These are phyloP conservation scores for Pelmatolapia mariae DNA, from an alignment of 2,113 vertebrate species.

Conservation along the genomic window DNA sequence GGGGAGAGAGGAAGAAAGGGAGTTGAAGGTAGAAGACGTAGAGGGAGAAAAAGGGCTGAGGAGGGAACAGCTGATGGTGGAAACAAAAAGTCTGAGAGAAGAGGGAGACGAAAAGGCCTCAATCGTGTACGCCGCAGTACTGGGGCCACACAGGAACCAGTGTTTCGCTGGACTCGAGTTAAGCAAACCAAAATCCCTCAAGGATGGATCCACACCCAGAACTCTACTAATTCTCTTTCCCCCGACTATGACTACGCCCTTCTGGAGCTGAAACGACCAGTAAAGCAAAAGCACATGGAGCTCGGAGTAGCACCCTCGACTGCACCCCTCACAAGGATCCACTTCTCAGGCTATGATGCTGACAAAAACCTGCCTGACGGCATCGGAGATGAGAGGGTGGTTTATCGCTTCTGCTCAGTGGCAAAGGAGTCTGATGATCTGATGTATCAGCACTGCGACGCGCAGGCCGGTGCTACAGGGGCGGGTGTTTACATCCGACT, in stretches of 20 bases:
- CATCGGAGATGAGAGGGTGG: conserved; percentile 64
- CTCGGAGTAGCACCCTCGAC: conserved; percentile 79
- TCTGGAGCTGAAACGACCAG: conserved; percentile 82
- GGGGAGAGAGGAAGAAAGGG: neutral
- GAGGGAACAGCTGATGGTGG: neutral
- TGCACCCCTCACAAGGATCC: conserved; percentile 76
- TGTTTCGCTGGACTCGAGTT: conserved; percentile 87
- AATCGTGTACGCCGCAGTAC: conserved; percentile 16
- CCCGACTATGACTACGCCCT: conserved; percentile 88
- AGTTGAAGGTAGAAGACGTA: neutral
- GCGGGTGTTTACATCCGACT: conserved; percentile 89
- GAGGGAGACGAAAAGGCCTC: neutral
- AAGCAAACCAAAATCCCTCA: conserved; percentile 82
- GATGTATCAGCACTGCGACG: conserved; percentile 91
- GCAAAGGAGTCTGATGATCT: conserved; percentile 82
- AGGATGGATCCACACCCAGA: conserved; percentile 78
- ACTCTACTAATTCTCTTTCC: conserved; percentile 51
- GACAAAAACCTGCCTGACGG: conserved; percentile 72
- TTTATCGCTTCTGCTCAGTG: conserved; percentile 91
- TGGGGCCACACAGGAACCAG: conserved; percentile 53
- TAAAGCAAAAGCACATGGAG: conserved; percentile 82
- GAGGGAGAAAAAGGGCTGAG: neutral
- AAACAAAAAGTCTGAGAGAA: neutral
- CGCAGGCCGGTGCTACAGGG: conserved; percentile 81
- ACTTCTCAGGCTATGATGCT: conserved; percentile 90